These are phyloP conservation scores for Vanacampus margaritifer DNA, from an alignment of 2,113 vertebrate species.

Conservation along the genomic window DNA sequence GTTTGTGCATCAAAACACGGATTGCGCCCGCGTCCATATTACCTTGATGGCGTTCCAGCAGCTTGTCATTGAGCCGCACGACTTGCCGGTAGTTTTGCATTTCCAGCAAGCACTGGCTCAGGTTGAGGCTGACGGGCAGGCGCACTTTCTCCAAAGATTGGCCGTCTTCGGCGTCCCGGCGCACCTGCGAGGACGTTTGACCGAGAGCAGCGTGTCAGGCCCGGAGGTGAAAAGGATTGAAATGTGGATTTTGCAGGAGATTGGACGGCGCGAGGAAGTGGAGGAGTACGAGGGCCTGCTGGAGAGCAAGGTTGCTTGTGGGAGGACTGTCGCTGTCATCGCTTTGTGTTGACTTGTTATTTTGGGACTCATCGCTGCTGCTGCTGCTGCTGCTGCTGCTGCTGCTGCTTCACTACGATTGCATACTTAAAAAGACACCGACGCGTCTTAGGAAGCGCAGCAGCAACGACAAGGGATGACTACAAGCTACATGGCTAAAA, in stretches of 20 bases:
- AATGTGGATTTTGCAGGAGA: not conserved
- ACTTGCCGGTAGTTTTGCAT: slow-evolving; percentile 81
- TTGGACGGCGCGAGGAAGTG: not conserved
- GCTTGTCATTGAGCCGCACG: slow-evolving; percentile 80
- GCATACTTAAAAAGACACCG: slow-evolving; percentile 39
- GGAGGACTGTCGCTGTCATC: slow-evolving; percentile 39
- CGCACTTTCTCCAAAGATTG: slow-evolving; percentile 86
- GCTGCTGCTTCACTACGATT: slow-evolving; percentile 11
- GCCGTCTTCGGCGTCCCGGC: slow-evolving; percentile 80
- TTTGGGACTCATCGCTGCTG: slow-evolving; percentile 33
- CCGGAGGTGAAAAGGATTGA: slow-evolving; percentile 15
- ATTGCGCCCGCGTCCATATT: not conserved
- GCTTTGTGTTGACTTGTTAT: slow-evolving; percentile 50
- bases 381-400: not conserved
- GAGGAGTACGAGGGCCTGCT: not conserved
- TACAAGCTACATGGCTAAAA: too few relatives aligned
- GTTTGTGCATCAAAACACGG: slow-evolving; percentile 9
- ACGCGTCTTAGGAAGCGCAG: slow-evolving; percentile 35
- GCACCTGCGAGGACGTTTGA: slow-evolving; percentile 69
- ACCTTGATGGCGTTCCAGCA: slow-evolving; percentile 85
- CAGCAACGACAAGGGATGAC: not conserved
- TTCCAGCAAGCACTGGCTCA: slow-evolving; percentile 89
- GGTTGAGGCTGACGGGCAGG: slow-evolving; percentile 85
- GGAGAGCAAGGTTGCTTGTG: slow-evolving; percentile 24
- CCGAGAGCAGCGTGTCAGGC: not conserved